Conservation (phyloP, 2,888 invertebrate species). For the Timandra comae region DNA sequence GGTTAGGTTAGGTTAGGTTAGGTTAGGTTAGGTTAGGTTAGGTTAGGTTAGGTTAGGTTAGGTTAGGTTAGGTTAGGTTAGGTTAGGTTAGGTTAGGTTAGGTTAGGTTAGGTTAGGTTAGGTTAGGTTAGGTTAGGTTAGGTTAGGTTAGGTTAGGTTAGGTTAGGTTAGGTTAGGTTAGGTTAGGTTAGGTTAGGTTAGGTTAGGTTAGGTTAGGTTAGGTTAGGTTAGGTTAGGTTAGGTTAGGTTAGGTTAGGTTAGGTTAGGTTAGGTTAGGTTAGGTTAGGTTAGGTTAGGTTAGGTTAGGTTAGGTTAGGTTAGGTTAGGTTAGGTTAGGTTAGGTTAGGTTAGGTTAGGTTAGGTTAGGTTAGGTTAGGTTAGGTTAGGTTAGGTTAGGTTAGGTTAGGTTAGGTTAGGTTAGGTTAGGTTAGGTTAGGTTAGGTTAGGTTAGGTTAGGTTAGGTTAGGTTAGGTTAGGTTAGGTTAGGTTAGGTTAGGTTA, state of each 20-base stretch:
- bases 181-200: conserved; percentile 5
- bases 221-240: conserved; percentile 6
- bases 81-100: conserved; percentile 16
- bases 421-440: conserved; percentile 7
- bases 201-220: conserved; percentile 6
- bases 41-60: conserved; percentile 7
- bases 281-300: conserved; percentile 8
- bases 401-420: conserved; percentile 5
- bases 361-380: too few relatives aligned
- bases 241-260: conserved; percentile 6
- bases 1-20: conserved; percentile 6
- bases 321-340: conserved; percentile 8
- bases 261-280: conserved; percentile 7
- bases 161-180: conserved; percentile 4
- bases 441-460: too few relatives aligned
- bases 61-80: conserved; percentile 15
- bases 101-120: conserved; percentile 3
- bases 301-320: conserved; percentile 8
- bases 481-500: conserved; percentile 6
- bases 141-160: conserved; percentile 4
- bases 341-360: too few relatives aligned
- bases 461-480: conserved; percentile 4
- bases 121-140: conserved; percentile 7
- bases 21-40: conserved; percentile 7
- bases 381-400: conserved; percentile 7